phyloP scores from a whole-genome alignment of 2,113 vertebrate species.

The Clupea harengus region DNA sequence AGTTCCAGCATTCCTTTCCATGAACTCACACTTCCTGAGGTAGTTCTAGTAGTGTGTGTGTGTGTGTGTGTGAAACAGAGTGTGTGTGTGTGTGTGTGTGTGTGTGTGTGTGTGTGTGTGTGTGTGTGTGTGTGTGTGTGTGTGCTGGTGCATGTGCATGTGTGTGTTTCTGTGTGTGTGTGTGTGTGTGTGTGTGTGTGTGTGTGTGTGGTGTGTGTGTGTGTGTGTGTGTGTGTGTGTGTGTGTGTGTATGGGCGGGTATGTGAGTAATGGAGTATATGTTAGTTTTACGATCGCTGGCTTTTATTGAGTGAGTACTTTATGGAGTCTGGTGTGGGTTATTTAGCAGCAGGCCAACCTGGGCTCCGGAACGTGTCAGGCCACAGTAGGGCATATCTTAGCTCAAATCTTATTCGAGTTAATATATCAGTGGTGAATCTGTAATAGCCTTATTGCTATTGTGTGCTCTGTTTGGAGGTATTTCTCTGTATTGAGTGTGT shows the following conservation, averaged over 20 bases:
- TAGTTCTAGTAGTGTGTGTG: slow-evolving; percentile 21
- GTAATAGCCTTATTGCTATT: too few species aligned
- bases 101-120: too few species aligned
- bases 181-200: background rate
- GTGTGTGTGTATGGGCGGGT: background rate
- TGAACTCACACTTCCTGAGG: slow-evolving; percentile 50
- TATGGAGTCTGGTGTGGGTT: background rate
- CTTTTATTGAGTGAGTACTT: slow-evolving; percentile 2
- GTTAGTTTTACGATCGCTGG: background rate
- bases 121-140: too few species aligned
- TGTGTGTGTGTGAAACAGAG: slow-evolving; percentile 6
- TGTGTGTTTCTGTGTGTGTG: too few species aligned
- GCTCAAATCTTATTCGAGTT: background rate
- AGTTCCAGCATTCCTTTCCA: slow-evolving; percentile 45
- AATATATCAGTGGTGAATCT: too few species aligned
- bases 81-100: too few species aligned
- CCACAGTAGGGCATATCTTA: background rate
- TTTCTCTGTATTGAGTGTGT: too few species aligned
- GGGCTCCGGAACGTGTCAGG: background rate
- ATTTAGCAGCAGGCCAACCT: background rate
- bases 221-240: background rate
- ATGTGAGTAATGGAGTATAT: background rate
- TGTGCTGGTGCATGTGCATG: too few species aligned
- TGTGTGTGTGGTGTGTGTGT: background rate
- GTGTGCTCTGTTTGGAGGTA: too few species aligned